phyloP scores from a whole-genome alignment of 30 jellyfish, hydroid and myxozoan genomes.

The Cassiopea andromeda region DNA sequence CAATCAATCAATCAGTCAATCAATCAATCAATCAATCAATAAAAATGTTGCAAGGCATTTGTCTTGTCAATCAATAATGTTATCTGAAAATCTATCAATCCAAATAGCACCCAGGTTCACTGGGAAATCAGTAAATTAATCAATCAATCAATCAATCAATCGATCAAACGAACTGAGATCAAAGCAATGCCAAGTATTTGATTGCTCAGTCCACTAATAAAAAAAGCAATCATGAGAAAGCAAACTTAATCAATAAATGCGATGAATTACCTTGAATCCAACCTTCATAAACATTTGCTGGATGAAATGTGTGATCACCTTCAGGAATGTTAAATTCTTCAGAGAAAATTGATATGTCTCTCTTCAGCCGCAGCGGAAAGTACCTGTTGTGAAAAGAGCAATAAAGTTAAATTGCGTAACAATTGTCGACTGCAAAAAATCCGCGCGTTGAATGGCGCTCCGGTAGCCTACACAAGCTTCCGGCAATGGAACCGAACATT shows the following conservation, averaged over 20 bases:
- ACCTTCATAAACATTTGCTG: constrained; percentile 86
- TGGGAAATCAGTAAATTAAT: not conserved
- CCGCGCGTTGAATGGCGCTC: no score
- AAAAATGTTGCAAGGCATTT: no score
- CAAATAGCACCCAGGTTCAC: no score
- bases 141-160: not conserved
- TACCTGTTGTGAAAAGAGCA: constrained; percentile 43
- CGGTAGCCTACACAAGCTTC: no score
- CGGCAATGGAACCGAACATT: no score
- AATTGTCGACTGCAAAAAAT: not conserved
- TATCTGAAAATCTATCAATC: not conserved
- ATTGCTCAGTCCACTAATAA: not conserved
- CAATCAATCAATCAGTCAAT: no score
- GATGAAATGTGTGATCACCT: constrained; percentile 72
- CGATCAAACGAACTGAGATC: not conserved
- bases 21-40: no score
- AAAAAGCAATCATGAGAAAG: not conserved
- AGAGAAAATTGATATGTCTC: constrained; percentile 64
- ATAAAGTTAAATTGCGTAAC: no score
- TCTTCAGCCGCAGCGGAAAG: constrained; percentile 77
- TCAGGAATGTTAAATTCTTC: constrained; percentile 35
- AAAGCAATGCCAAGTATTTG: not conserved
- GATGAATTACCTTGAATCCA: constrained; percentile 72
- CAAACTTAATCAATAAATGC: not conserved
- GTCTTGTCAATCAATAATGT: no score